Base-by-base conservation (phyloP, 35 echinoderm and acorn worm species). In the Strongylocentrotus purpuratus region DNA sequence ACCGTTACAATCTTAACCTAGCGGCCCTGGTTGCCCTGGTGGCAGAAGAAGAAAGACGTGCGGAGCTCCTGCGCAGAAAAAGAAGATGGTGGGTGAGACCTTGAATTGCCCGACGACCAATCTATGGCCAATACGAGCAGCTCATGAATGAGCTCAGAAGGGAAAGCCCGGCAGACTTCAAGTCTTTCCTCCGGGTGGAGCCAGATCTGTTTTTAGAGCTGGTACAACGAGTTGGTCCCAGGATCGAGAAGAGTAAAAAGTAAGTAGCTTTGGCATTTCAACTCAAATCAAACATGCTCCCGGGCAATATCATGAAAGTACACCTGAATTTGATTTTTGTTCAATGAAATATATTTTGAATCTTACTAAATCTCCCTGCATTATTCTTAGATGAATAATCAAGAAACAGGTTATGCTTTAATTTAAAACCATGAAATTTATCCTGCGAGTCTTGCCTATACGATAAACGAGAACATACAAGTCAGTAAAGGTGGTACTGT, bases 151-250 rank as follows among this genome's bases (percentile, higher is more conserved):
- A 46, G 45, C 88, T 35, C 45, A 46, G 45, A 46, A 91, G 11
- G 33, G 32, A 91, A 46, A 41, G 9, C 9, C 88, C 32, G 22
- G 88, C 5, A 41, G 88, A 91, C 88, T 46, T 91, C 33, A 45
- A 45, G 8, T 46, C 25, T 6, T 58, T 94, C 48, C 86, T 95
- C 32, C 31, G 95, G 88, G 85, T 95, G 31, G 95, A 93, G 85
- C 95, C 95, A 48, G 95, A 58, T 86, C 78, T 95, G 86, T 95
- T 95, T 47, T 70, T 47, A 41, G 88, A 95, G 47, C 41, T 95
- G n/a, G 87, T 95, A 45, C 95, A 92, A 87, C 78, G 88, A 59
- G 78, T 95, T 86, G 2, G 85, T 86, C 85, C 85, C 9, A n/a
- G 85, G 85, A 86, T 86, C 32, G 85, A 86, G 85, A 86, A 86